Conservation (phyloP, 2,888 invertebrate genomes). For the Acleris cristana region DNA sequence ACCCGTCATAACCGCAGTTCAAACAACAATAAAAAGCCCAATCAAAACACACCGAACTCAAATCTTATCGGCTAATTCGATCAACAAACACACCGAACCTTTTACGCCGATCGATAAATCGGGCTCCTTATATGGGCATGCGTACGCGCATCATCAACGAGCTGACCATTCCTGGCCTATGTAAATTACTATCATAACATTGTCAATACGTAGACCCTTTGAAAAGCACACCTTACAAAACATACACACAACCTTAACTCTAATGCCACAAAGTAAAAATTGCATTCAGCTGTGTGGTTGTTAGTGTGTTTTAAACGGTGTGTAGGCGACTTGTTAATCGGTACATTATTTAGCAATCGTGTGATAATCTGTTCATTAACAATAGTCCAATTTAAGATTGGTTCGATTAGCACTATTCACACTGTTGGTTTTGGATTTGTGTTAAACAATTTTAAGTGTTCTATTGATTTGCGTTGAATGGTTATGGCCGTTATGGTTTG, state of each 20-base stretch:
- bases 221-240: slow-evolving; percentile 22
- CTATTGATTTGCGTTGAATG: slow-evolving; percentile 18
- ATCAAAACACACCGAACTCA: slow-evolving; percentile 39
- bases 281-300: neutral
- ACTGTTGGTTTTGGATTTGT: slow-evolving; percentile 47
- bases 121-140: slow-evolving; percentile 53
- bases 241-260: slow-evolving; percentile 23
- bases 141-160: slow-evolving; percentile 49
- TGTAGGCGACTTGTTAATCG: slow-evolving; percentile 38
- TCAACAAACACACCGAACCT: slow-evolving; percentile 55
- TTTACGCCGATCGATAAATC: slow-evolving; percentile 56
- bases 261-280: slow-evolving; percentile 5
- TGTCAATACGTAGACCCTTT: slow-evolving; percentile 42
- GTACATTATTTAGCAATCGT: slow-evolving; percentile 44
- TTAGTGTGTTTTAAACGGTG: slow-evolving; percentile 4
- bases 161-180: slow-evolving; percentile 48
- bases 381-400: slow-evolving; percentile 56
- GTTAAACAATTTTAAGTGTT: slow-evolving; percentile 40
- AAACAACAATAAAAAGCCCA: slow-evolving; percentile 36
- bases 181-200: slow-evolving; percentile 66
- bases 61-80: slow-evolving; percentile 45
- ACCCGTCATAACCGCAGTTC: slow-evolving; percentile 16
- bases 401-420: slow-evolving; percentile 64
- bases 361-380: slow-evolving; percentile 59
- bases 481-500: slow-evolving; percentile 11